These are phyloP conservation scores for Austrofundulus limnaeus DNA, from an alignment of 2,113 vertebrate genomes.

Conservation along the genomic window DNA sequence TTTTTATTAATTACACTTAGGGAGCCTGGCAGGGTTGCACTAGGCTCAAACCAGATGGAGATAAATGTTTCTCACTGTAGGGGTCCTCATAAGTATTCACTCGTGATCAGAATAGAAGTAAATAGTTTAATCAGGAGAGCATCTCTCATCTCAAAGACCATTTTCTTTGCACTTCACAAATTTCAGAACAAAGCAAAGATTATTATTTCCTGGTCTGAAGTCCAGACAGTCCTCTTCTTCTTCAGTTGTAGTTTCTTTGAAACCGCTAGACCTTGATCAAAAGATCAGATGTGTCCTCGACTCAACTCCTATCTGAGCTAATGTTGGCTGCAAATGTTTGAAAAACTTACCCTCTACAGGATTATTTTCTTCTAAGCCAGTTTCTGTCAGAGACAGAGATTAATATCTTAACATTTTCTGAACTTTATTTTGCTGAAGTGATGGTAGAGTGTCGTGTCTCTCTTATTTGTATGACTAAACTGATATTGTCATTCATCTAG, in stretches of 20 bases:
- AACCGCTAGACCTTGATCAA: background rate
- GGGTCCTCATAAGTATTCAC: no score
- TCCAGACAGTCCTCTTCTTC: background rate
- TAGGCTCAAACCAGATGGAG: no score
- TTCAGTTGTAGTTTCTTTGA: background rate
- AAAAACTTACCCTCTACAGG: background rate
- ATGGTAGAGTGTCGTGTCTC: background rate
- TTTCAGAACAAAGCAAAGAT: background rate
- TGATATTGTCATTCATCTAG: no score
- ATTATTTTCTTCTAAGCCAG: background rate
- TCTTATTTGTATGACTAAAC: no score
- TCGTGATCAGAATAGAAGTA: no score
- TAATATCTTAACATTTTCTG: background rate
- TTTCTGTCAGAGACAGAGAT: background rate
- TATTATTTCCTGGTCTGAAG: background rate
- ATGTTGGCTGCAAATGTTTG: background rate
- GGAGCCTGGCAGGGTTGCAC: no score
- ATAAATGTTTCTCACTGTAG: no score
- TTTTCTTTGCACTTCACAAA: background rate
- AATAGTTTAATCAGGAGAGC: no score
- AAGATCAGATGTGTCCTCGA: background rate
- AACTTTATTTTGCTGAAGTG: background rate
- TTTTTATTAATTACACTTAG: no score
- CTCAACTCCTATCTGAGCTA: background rate
- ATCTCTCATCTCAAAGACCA: no score